phyloP scores from a whole-genome alignment of 2,888 invertebrate genomes.

The Campoplex nolae region DNA sequence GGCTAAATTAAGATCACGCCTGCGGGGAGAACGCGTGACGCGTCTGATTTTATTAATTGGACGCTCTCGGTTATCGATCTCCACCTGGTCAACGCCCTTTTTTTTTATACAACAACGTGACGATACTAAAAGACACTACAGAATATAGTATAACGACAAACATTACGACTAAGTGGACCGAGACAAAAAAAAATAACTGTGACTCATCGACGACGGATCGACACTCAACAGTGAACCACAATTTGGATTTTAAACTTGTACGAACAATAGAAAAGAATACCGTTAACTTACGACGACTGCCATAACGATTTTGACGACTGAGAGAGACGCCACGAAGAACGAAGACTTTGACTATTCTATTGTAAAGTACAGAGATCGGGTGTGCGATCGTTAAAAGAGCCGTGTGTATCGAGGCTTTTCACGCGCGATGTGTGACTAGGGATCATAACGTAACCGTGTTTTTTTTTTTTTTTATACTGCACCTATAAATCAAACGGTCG shows the following conservation, averaged over 20 bases:
- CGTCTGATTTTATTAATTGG: constrained; percentile 36
- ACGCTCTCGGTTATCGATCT: constrained; percentile 48
- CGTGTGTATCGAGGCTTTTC: constrained; percentile 50
- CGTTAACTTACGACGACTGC: constrained; percentile 8
- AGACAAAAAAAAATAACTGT: constrained; percentile 40
- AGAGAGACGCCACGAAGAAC: constrained; percentile 46
- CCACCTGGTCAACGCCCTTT: constrained; percentile 42
- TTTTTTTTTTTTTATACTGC: constrained; percentile 6
- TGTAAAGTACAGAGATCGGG: constrained; percentile 48
- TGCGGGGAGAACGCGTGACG: constrained; percentile 56
- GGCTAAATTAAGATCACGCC: constrained; percentile 49
- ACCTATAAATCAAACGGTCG: constrained; percentile 35
- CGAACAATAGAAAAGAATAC: constrained; percentile 13
- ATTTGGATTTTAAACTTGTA: background rate
- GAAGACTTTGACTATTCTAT: constrained; percentile 49
- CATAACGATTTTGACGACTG: constrained; percentile 60
- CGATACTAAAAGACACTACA: constrained; percentile 30
- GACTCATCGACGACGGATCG: constrained; percentile 58
- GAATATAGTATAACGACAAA: constrained; percentile 23
- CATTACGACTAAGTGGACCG: constrained; percentile 45
- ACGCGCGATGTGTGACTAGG: constrained; percentile 39
- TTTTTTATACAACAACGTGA: constrained; percentile 34
- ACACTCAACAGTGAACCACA: constrained; percentile 50
- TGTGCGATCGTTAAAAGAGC: constrained; percentile 57
- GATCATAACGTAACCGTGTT: constrained; percentile 44